Base-by-base conservation (phyloP, 2,888 invertebrate species). In the Barypeithes pellucidus region DNA sequence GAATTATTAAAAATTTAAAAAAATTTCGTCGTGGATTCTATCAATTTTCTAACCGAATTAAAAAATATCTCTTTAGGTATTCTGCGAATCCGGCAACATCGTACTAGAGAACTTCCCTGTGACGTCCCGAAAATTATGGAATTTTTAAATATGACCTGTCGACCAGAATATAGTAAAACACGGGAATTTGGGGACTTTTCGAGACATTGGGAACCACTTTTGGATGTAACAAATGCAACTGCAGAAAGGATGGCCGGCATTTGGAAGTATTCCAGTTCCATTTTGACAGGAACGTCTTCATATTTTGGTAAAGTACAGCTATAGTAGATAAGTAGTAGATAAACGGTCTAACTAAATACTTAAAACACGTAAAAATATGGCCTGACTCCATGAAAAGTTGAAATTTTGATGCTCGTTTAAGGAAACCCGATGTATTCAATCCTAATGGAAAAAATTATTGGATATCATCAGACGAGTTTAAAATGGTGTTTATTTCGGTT, bases 201-300 rank as follows among this genome's bases (percentile, higher is more conserved):
- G 29, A 78, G 79, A 36, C 77, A 79, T 47, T 67, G 72, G 12
- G 75, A 77, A 76, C 36, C 54, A 14, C 1, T 45, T 0, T 45
- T 41, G 5, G 43, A 59, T 14, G 16, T 47, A 7, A 61, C 69
- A 1, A 70, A 76, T 29, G 43, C 18, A 7, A 75, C 71, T 43
- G 59, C 63, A 0, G 69, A 71, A n/a, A 71, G 80, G 47, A 75
- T 80, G 76, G 73, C 72, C 8, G 29, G 47, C 0, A 59, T 76
- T 18, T 81, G 81, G 81, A 75, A 76, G 22, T 79, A 80, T 63
- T 75, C 73, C 8, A 47, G 60, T 9, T 59, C 69, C n/a, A 41
- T 2, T 18, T 36, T 54, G 24, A 75, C 78, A 18, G 81, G 79
- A 8, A 75, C 78, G 3, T 47, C 68, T 1, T 8, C 61, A 11